Conservation (phyloP, 2,113 vertebrate genomes). For the Pedetes capensis region DNA sequence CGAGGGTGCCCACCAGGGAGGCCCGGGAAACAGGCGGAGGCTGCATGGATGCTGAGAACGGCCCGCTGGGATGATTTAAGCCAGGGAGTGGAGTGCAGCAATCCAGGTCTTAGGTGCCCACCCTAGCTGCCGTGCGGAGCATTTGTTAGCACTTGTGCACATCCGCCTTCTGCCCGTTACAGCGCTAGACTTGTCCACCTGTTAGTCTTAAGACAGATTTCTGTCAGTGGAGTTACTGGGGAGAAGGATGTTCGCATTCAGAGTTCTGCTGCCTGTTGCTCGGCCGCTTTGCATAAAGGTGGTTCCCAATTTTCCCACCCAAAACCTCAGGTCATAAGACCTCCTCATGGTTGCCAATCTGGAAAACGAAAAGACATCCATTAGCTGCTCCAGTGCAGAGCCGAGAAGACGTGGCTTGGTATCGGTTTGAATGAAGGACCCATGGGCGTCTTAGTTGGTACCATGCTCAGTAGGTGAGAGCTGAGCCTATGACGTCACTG, state of each 20-base stretch:
- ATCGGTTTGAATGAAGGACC: not conserved
- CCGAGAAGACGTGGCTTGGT: rapidly evolving
- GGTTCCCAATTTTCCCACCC: not conserved
- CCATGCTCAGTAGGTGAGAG: not conserved
- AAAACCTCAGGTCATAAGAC: rapidly evolving
- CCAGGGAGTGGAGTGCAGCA: not conserved
- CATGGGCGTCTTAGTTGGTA: not conserved
- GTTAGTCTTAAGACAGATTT: not conserved
- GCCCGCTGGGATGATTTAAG: not conserved
- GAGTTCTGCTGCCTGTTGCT: not conserved
- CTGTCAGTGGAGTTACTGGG: not conserved
- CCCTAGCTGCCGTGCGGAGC: not conserved
- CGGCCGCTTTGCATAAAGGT: not conserved
- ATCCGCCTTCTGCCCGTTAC: too few species aligned
- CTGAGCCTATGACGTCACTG: rapidly evolving
- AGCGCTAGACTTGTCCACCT: not conserved
- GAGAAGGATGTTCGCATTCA: not conserved
- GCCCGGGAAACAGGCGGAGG: not conserved
- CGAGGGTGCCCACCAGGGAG: not conserved
- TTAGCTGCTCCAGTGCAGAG: not conserved
- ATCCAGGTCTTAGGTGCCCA: not conserved
- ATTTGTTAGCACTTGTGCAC: rapidly evolving
- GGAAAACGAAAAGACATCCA: not conserved
- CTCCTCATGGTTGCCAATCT: not conserved
- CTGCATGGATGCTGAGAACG: not conserved